phyloP scores from a whole-genome alignment of 2,797 vertebrate genomes.

The Meriones psammophilus region DNA sequence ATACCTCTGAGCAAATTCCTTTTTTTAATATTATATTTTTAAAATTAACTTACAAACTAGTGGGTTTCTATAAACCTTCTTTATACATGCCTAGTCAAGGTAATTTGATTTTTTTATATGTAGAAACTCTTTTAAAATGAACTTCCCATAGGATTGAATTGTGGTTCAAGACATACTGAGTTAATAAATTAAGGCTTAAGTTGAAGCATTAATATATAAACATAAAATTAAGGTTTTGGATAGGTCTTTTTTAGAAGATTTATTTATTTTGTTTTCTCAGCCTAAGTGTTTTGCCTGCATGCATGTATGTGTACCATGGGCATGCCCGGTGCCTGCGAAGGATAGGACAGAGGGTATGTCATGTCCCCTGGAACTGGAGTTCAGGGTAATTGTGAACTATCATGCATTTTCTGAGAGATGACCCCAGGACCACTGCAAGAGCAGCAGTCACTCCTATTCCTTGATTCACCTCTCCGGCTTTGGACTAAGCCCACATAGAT shows the following conservation, averaged over 20 bases:
- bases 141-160: not conserved
- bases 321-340: not conserved
- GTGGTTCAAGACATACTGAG: not conserved
- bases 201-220: not conserved
- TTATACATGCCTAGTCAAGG: not conserved
- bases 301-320: not conserved
- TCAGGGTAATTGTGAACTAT: not conserved
- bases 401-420: no score
- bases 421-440: not conserved
- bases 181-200: not conserved
- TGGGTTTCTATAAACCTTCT: not conserved
- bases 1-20: not conserved
- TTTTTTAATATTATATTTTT: not conserved
- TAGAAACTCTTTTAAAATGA: not conserved
- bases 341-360: not conserved
- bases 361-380: not conserved
- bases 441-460: not conserved
- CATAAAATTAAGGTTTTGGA: not conserved
- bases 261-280: not conserved
- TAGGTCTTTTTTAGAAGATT: not conserved
- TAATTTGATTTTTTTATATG: not conserved
- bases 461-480: rapidly evolving
- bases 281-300: no score
- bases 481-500: not conserved
- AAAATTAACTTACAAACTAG: not conserved